Conservation (phyloP, 2,113 vertebrate species). For the Triplophysa dalaica region DNA sequence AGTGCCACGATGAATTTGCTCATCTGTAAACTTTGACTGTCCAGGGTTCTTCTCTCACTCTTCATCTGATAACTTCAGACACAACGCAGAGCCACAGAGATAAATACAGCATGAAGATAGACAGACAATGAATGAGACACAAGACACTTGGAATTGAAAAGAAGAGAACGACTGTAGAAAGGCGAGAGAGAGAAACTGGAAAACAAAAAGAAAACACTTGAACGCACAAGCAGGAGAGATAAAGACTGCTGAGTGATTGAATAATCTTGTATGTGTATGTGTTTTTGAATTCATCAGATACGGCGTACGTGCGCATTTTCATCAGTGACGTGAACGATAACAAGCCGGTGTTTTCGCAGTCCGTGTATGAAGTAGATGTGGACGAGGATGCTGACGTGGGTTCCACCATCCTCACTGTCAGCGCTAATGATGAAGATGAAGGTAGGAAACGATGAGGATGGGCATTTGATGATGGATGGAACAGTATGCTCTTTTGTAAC, state of each 20-base stretch:
- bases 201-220: neutral
- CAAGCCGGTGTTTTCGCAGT: constrained; percentile 80
- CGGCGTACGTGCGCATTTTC: constrained; percentile 80
- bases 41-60: constrained; percentile 59
- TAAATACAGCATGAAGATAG: constrained; percentile 36
- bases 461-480: neutral
- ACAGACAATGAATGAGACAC: constrained; percentile 18
- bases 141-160: constrained; percentile 21
- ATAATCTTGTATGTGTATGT: constrained; percentile 51
- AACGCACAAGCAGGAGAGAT: neutral
- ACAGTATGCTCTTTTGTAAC: constrained; percentile 3
- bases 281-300: constrained; percentile 72
- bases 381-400: constrained; percentile 85
- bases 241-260: neutral
- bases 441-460: constrained; percentile 64
- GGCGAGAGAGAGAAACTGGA: neutral
- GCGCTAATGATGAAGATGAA: constrained; percentile 84
- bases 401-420: constrained; percentile 78
- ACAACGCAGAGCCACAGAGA: constrained; percentile 60
- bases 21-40: neutral
- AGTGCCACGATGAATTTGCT: neutral
- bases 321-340: constrained; percentile 90
- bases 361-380: constrained; percentile 78
- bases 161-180: constrained; percentile 8
- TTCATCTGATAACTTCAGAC: constrained; percentile 68